phyloP scores from a whole-genome alignment of 2,888 invertebrate genomes.

The Meteorus cinctellus region DNA sequence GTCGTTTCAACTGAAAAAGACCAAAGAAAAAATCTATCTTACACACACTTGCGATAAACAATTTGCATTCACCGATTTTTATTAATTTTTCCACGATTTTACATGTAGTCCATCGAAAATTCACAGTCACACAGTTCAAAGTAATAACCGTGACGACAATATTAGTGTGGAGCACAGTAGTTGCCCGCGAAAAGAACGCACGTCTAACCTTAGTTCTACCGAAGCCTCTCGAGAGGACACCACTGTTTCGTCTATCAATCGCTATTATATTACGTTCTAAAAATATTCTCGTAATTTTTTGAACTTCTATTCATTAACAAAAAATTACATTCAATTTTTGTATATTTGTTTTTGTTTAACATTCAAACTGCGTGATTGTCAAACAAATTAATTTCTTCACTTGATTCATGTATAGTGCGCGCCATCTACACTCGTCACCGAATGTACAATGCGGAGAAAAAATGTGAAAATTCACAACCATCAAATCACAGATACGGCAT shows the following conservation, averaged over 20 bases:
- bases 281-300: background rate
- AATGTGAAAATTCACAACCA: background rate
- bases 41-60: slow-evolving; percentile 58
- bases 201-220: slow-evolving; percentile 61
- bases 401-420: background rate
- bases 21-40: slow-evolving; percentile 60
- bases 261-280: background rate
- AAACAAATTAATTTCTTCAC: background rate
- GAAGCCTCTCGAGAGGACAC: slow-evolving; percentile 66
- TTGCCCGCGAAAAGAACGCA: slow-evolving; percentile 54
- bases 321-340: background rate
- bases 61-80: background rate
- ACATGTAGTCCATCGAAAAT: background rate
- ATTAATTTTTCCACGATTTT: background rate
- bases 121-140: background rate
- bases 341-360: background rate
- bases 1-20: slow-evolving; percentile 52
- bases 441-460: slow-evolving; percentile 1
- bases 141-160: background rate
- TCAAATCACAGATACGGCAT: background rate
- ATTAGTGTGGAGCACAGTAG: slow-evolving; percentile 3
- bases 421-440: background rate
- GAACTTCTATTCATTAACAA: background rate
- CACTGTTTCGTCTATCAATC: slow-evolving; percentile 44
- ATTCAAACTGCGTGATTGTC: background rate